A percentile compares a stretch with the other conserved stretches of the same genome.
Conservation (phyloP, 92 coral and sea anemone genomes). For the Epizoanthus ramosus region DNA sequence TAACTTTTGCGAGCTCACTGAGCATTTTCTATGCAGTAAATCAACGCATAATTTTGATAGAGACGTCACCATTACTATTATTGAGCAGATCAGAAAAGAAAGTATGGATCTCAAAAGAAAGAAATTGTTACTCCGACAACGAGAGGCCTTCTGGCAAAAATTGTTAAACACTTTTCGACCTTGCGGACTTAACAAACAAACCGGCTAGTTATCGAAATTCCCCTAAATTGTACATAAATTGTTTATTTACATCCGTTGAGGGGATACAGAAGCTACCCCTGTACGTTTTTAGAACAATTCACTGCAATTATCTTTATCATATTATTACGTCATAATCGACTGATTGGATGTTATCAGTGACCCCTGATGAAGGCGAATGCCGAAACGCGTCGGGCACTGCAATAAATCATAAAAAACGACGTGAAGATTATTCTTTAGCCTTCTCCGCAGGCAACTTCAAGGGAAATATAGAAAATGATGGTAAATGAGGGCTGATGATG, state of each 20-base stretch:
- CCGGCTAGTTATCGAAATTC: slow-evolving; percentile 6
- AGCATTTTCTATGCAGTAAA: slow-evolving; percentile 6
- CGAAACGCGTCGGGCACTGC: slow-evolving; percentile 8
- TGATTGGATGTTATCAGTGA: background rate
- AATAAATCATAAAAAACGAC: background rate
- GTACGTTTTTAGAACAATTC: slow-evolving; percentile 1
- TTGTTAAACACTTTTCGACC: too few species aligned
- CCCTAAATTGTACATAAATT: background rate
- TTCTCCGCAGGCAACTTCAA: background rate
- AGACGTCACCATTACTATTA: background rate
- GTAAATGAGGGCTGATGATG: too few species aligned
- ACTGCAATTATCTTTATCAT: slow-evolving; percentile 2
- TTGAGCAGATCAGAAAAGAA: too few species aligned
- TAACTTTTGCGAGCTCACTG: slow-evolving; percentile 7
- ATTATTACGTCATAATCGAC: background rate
- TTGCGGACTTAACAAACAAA: too few species aligned
- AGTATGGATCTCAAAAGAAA: too few species aligned
- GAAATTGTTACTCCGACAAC: too few species aligned
- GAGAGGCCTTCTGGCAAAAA: background rate
- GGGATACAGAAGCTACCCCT: background rate
- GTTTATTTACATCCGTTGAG: slow-evolving; percentile 7
- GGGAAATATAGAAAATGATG: too few species aligned
- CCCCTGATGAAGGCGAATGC: slow-evolving; percentile 18
- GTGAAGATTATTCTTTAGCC: background rate
- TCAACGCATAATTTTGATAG: background rate